Evolutionary conservation across 1,140 invertebrate species (phyloP).

Genomic region (Radopholus similis): DNA sequence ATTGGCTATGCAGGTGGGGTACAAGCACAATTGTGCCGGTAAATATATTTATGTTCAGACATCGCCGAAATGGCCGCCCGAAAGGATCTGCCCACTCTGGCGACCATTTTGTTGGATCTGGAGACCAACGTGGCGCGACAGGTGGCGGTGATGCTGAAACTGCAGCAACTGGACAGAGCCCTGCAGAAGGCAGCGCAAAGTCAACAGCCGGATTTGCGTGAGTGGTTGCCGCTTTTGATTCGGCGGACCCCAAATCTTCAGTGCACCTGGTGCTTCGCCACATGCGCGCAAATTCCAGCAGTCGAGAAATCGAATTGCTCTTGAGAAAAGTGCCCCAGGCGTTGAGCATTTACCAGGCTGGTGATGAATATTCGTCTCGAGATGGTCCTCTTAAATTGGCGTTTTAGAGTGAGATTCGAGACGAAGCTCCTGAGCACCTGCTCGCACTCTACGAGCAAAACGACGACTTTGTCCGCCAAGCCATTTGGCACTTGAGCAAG

Average conservation of each 20-base stretch:
- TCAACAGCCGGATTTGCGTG: conserved; percentile 33
- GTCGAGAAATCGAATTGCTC: conserved; percentile 29
- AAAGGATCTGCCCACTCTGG: conserved; percentile 13
- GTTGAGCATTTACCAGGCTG: conserved; percentile 24
- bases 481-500: conserved; percentile 19
- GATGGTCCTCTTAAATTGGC: neutral
- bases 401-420: conserved; percentile 27
- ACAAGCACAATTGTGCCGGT: neutral
- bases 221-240: neutral
- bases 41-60: neutral
- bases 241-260: conserved; percentile 10
- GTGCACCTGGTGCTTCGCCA: conserved; percentile 32
- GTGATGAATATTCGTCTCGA: neutral
- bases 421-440: conserved; percentile 26
- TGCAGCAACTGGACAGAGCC: conserved; percentile 31
- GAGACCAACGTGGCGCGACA: conserved; percentile 28
- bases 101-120: conserved; percentile 22
- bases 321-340: conserved; percentile 26
- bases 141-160: conserved; percentile 26
- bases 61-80: conserved; percentile 27
- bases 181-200: conserved; percentile 25
- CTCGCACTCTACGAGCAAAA: conserved; percentile 30
- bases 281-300: conserved; percentile 1
- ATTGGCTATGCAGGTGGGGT: conserved; percentile 34
- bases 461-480: conserved; percentile 34